Percentiles rank a stretch among this genome's conserved stretches.
These are phyloP conservation scores for Dromiciops gliroides DNA, from an alignment of 2,113 vertebrate genomes.

Conservation along the genomic window DNA sequence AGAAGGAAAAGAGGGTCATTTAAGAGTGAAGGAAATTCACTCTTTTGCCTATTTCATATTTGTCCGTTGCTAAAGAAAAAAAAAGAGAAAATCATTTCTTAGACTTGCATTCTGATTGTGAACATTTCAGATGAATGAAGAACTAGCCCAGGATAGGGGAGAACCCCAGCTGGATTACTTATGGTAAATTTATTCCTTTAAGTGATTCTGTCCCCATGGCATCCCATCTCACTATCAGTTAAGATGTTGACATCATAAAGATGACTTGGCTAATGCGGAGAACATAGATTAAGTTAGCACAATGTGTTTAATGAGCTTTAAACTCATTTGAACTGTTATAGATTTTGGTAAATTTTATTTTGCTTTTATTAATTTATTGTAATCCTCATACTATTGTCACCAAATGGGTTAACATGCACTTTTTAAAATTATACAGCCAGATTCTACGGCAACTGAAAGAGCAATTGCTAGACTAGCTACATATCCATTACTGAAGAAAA, in stretches of 20 bases:
- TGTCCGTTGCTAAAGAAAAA: neutral
- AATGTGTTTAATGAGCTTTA: neutral
- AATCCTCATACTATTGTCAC: neutral
- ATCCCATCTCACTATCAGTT: neutral
- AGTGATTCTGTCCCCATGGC: neutral
- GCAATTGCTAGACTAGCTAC: slow-evolving; percentile 91
- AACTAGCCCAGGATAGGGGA: neutral
- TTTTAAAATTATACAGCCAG: slow-evolving; percentile 79
- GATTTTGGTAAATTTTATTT: neutral
- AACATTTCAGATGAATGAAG: neutral
- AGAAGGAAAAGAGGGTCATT: neutral
- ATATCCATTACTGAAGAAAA: slow-evolving; percentile 90
- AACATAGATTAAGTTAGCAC: neutral
- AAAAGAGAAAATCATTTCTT: neutral
- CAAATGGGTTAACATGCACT: slow-evolving; percentile 4
- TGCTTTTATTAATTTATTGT: slow-evolving; percentile 31
- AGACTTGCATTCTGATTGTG: neutral
- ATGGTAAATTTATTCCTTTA: neutral
- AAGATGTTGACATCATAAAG: neutral
- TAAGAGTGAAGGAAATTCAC: neutral
- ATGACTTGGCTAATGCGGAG: slow-evolving; percentile 36
- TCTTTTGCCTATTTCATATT: neutral
- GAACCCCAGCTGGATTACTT: neutral
- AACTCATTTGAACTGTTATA: slow-evolving; percentile 31
- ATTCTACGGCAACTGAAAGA: slow-evolving; percentile 87